Evolutionary conservation across 2,888 invertebrate genomes (phyloP).

Genomic region (Lasioglossum zephyrum): DNA sequence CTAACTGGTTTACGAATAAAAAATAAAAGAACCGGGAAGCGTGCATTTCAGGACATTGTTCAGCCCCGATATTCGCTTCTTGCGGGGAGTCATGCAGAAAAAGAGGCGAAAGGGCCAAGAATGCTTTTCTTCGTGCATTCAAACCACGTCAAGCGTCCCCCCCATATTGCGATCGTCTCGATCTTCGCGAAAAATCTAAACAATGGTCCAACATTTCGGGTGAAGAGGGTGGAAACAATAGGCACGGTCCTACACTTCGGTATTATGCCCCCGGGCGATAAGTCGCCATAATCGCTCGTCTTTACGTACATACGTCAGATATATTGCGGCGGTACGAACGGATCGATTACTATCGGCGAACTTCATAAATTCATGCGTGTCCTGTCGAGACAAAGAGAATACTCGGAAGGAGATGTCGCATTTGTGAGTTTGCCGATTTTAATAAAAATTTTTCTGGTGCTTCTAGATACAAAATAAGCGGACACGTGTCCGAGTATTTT

Average conservation of each 20-base stretch:
- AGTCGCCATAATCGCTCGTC: conserved; percentile 61
- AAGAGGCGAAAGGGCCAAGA: conserved; percentile 30
- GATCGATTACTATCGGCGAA: conserved; percentile 18
- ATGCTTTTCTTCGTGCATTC: conserved; percentile 57
- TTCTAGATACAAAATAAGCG: too few species aligned
- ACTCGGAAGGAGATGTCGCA: too few species aligned
- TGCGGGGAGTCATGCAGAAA: conserved; percentile 9
- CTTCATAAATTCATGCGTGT: conserved; percentile 3
- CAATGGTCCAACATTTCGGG: conserved; percentile 64
- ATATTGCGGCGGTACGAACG: background rate
- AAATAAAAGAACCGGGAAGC: background rate
- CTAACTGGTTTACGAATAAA: conserved; percentile 26
- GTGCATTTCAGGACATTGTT: conserved; percentile 46
- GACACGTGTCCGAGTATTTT: too few species aligned
- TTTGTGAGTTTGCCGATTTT: too few species aligned
- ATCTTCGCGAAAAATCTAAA: conserved; percentile 66
- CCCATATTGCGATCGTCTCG: conserved; percentile 62
- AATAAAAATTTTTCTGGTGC: too few species aligned
- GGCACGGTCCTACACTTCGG: conserved; percentile 53
- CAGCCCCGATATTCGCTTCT: conserved; percentile 32
- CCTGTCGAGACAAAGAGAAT: background rate
- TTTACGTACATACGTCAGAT: conserved; percentile 31
- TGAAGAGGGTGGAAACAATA: conserved; percentile 63
- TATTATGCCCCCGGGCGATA: conserved; percentile 70
- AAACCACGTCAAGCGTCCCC: conserved; percentile 61